A percentile compares a stretch with the other conserved stretches of the same genome.
These are phyloP conservation scores for Anseranas semipalmata DNA, from an alignment of 2,113 vertebrate species.

Conservation along the genomic window DNA sequence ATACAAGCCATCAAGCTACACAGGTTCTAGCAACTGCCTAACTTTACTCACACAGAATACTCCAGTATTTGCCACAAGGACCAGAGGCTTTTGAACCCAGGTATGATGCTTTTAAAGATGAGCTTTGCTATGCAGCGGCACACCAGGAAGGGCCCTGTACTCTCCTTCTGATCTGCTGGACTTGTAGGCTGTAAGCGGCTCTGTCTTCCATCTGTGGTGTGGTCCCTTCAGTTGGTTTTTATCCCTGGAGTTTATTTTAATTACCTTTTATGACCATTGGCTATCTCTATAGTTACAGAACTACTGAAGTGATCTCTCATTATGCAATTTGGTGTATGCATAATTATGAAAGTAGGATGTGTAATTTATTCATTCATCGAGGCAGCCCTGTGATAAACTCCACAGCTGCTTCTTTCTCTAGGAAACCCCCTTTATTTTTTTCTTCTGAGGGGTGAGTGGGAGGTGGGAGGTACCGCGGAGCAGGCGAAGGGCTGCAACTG, in stretches of 20 bases:
- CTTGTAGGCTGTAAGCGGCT: not conserved
- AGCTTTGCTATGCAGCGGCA: not conserved
- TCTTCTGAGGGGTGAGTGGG: not conserved
- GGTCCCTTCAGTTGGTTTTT: constrained; percentile 2
- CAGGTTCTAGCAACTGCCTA: not conserved
- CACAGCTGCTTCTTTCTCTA: constrained; percentile 3
- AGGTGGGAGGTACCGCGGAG: too few relatives aligned
- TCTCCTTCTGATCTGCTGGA: not conserved
- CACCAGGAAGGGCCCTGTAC: not conserved
- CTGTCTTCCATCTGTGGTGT: not conserved
- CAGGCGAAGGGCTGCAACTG: too few relatives aligned
- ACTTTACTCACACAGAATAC: not conserved
- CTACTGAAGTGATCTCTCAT: constrained; percentile 10
- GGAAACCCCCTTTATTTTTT: not conserved
- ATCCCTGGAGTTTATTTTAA: constrained; percentile 1
- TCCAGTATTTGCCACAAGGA: not conserved
- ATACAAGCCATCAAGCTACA: not conserved
- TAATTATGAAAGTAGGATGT: constrained; percentile 41
- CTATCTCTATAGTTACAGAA: constrained; percentile 14
- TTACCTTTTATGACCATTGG: not conserved
- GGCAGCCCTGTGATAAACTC: constrained; percentile 13
- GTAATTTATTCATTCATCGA: constrained; percentile 49
- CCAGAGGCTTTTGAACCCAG: not conserved
- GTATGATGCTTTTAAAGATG: not conserved
- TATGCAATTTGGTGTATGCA: not conserved